Evolutionary conservation across 2,113 vertebrate genomes (phyloP).

Genomic region (Melozone crissalis): DNA sequence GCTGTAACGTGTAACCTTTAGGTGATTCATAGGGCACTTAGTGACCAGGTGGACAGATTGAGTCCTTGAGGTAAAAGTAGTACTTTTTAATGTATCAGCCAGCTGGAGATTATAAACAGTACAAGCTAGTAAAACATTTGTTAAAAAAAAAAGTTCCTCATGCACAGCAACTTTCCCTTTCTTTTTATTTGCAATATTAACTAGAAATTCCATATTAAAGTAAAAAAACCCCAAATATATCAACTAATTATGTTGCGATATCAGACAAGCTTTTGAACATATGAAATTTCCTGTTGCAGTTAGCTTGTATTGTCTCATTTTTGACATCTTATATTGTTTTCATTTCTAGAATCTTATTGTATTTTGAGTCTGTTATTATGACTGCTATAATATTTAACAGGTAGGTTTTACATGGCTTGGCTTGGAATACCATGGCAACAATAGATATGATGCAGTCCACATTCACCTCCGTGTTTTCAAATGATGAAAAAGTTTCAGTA

Average conservation of each 20-base stretch:
- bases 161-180: neutral
- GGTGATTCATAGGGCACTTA: neutral
- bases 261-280: neutral
- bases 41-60: neutral
- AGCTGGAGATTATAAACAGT: neutral
- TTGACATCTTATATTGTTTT: neutral
- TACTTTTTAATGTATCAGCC: neutral
- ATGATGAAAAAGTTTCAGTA: neutral
- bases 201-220: neutral
- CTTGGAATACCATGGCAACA: neutral
- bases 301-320: neutral
- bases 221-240: neutral
- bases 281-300: neutral
- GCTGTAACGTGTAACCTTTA: neutral
- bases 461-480: neutral
- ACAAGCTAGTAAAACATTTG: neutral
- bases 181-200: neutral
- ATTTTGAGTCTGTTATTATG: neutral
- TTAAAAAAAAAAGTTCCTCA: neutral
- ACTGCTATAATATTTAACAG: neutral
- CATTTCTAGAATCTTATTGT: neutral
- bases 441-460: neutral
- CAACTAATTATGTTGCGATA: neutral
- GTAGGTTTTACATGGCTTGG: neutral
- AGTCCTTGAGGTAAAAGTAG: neutral